These are phyloP conservation scores for Athetis lepigone DNA, from an alignment of 2,888 invertebrate genomes.

Conservation along the genomic window DNA sequence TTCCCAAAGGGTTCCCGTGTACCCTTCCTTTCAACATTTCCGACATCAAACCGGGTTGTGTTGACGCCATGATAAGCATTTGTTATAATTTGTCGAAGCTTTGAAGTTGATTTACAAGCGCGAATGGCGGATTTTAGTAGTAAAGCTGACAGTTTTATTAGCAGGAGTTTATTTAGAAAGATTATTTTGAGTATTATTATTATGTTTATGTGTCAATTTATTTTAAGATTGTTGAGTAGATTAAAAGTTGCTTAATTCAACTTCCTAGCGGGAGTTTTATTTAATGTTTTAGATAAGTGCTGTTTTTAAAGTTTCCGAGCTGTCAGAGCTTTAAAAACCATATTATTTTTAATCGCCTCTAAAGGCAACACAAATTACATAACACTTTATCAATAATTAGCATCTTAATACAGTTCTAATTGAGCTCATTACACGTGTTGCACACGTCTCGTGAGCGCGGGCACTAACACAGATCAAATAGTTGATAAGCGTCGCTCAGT, in stretches of 20 bases:
- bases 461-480: conserved; percentile 53
- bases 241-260: conserved; percentile 36
- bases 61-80: conserved; percentile 49
- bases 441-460: conserved; percentile 30
- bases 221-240: conserved; percentile 23
- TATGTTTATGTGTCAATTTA: conserved; percentile 33
- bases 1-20: conserved; percentile 37
- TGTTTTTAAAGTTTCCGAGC: not conserved
- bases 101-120: conserved; percentile 55
- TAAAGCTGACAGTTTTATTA: conserved; percentile 54
- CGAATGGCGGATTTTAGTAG: conserved; percentile 44
- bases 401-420: conserved; percentile 40
- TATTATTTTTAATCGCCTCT: conserved; percentile 12
- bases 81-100: conserved; percentile 56
- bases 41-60: conserved; percentile 29
- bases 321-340: not conserved
- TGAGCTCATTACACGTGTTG: conserved; percentile 50
- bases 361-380: conserved; percentile 17
- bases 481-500: conserved; percentile 55
- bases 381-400: conserved; percentile 27
- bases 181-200: conserved; percentile 32
- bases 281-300: conserved; percentile 1
- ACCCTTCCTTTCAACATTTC: conserved; percentile 35
- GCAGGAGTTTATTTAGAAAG: conserved; percentile 27
- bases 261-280: conserved; percentile 22